phyloP scores from a whole-genome alignment of 2,113 vertebrate species.

The Mohoua ochrocephala region DNA sequence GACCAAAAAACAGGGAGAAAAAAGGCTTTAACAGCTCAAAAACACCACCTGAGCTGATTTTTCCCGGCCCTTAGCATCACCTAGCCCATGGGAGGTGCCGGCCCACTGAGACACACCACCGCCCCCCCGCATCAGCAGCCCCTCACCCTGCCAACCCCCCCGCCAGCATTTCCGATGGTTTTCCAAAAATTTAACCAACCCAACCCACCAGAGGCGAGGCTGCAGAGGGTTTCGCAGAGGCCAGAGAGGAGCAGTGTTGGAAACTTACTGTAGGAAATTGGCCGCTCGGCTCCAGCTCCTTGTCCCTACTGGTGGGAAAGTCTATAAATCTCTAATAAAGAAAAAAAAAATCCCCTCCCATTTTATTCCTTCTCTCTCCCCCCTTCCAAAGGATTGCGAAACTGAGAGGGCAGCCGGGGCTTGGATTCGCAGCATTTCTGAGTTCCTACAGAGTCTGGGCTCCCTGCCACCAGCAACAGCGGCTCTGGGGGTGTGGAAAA shows the following conservation, averaged over 20 bases:
- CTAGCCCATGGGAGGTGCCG: not conserved
- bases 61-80: not conserved
- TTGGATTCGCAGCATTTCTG: slow-evolving; percentile 33
- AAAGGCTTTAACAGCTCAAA: not conserved
- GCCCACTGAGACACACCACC: not conserved
- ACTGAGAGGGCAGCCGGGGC: slow-evolving; percentile 30
- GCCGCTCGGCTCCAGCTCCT: not conserved
- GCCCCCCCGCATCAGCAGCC: accelerated
- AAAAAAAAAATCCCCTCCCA: slow-evolving; percentile 22
- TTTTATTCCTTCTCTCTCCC: slow-evolving; percentile 20
- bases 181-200: not conserved
- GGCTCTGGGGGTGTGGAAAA: slow-evolving; percentile 62
- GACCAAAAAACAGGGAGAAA: not conserved
- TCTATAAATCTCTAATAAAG: slow-evolving; percentile 30
- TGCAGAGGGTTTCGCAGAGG: not conserved
- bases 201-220: not conserved
- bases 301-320: slow-evolving; percentile 47
- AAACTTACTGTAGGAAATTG: slow-evolving; percentile 34
- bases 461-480: slow-evolving; percentile 53
- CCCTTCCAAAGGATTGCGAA: slow-evolving; percentile 37
- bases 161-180: not conserved
- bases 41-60: not conserved
- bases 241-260: not conserved
- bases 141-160: not conserved
- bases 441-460: slow-evolving; percentile 61